Conservation (phyloP, 1,140 invertebrate genomes). For the Anastatus disparis region DNA sequence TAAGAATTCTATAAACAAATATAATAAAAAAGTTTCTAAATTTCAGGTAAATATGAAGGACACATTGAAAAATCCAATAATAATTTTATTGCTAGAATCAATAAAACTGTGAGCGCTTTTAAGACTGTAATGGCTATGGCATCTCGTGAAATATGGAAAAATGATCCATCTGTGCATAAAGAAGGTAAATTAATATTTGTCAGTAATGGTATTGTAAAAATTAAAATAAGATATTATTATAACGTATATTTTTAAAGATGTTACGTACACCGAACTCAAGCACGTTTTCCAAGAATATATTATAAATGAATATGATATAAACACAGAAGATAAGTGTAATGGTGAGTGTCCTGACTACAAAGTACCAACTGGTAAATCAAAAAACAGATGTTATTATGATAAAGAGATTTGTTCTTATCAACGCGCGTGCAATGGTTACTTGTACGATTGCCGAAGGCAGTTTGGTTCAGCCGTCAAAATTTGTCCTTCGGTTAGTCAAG, state of each 20-base stretch:
- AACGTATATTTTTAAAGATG: background rate
- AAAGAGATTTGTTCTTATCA: background rate
- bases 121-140: background rate
- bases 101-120: background rate
- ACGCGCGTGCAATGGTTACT: background rate
- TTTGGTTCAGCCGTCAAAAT: background rate
- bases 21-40: too few species aligned
- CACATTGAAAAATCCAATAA: background rate
- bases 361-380: too few species aligned
- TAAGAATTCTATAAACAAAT: too few species aligned
- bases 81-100: background rate
- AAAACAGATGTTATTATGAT: background rate
- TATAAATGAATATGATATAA: conserved; percentile 4
- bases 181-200: background rate
- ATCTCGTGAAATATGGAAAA: background rate
- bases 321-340: background rate
- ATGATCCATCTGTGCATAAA: background rate
- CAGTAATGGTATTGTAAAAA: background rate
- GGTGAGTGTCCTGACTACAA: background rate
- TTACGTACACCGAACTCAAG: conserved; percentile 1
- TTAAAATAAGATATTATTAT: background rate
- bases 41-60: background rate
- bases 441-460: background rate
- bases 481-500: conserved; percentile 4
- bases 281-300: conserved; percentile 3